Conservation (phyloP, 2,113 vertebrate genomes). For the Phalacrocorax aristotelis region DNA sequence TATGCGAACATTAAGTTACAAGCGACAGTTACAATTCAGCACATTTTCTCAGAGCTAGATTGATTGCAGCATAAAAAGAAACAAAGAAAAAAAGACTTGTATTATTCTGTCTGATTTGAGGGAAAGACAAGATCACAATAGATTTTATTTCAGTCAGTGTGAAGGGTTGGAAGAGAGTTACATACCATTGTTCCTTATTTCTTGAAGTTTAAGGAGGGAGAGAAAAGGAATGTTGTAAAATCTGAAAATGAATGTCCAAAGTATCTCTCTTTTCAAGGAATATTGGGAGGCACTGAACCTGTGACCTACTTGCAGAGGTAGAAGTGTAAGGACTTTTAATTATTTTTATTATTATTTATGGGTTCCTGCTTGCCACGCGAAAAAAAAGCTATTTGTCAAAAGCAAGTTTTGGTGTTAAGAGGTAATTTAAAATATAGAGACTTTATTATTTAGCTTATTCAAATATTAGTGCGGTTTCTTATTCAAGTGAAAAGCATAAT, state of each 20-base stretch:
- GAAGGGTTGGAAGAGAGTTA: not conserved
- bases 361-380: not conserved
- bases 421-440: not conserved
- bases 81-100: not conserved
- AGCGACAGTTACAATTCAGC: not conserved
- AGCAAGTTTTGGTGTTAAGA: not conserved
- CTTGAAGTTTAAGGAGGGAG: not conserved
- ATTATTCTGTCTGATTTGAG: conserved; percentile 3
- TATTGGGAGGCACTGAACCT: not conserved
- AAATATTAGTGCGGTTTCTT: not conserved
- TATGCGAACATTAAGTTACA: not conserved
- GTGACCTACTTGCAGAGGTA: not conserved
- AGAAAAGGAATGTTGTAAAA: not conserved
- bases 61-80: not conserved
- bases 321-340: not conserved
- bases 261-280: not conserved
- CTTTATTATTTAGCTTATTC: not conserved
- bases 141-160: not conserved
- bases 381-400: not conserved
- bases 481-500: not conserved
- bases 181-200: not conserved
- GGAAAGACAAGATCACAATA: not conserved
- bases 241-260: not conserved
- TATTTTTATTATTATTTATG: not conserved
- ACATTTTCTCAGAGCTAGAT: not conserved